Conservation (phyloP, 2,113 vertebrate species). For the Andinoacara biseriatus region DNA sequence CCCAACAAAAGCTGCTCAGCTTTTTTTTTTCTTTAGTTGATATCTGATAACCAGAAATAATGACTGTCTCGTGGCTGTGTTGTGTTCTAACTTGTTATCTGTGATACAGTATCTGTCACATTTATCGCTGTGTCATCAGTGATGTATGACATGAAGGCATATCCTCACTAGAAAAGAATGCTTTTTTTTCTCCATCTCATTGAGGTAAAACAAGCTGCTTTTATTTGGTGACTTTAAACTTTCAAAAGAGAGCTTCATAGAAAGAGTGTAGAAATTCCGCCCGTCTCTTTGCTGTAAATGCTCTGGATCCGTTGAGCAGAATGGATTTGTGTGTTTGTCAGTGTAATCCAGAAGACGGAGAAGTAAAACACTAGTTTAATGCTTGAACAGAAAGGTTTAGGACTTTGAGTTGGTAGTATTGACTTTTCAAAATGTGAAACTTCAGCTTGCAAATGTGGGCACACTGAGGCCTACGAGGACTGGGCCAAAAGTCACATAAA, state of each 20-base stretch:
- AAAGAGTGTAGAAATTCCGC: background rate
- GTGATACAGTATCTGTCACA: background rate
- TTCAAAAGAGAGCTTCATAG: background rate
- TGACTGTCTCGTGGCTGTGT: background rate
- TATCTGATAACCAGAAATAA: background rate
- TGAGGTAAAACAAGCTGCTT: background rate
- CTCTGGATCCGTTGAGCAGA: background rate
- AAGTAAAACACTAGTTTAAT: background rate
- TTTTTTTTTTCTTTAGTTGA: background rate
- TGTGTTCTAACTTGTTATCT: background rate
- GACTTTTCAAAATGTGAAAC: background rate
- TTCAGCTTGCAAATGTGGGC: background rate
- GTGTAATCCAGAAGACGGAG: background rate
- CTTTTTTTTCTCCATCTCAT: background rate
- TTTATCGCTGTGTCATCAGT: background rate
- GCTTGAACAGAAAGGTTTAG: background rate
- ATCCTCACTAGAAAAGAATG: background rate
- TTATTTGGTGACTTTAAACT: background rate
- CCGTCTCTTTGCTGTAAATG: background rate
- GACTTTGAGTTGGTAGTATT: background rate
- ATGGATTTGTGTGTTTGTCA: background rate
- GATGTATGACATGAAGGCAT: background rate
- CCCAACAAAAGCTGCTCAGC: background rate
- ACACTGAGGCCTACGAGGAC: background rate
- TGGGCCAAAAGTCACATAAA: background rate